These are phyloP conservation scores for Papilio aristodemus DNA, from an alignment of 1,140 invertebrate genomes.

Conservation along the genomic window DNA sequence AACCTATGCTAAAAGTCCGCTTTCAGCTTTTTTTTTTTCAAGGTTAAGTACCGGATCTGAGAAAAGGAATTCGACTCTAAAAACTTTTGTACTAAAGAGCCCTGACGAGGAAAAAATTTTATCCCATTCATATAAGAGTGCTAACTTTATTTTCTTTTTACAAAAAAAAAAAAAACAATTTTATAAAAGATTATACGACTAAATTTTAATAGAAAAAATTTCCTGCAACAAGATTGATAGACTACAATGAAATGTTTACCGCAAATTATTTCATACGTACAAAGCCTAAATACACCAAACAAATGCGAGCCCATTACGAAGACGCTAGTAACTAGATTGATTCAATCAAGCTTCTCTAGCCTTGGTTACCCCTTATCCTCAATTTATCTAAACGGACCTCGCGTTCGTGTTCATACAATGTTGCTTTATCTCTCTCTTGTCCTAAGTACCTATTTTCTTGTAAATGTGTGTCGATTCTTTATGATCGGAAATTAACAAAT, in stretches of 20 bases:
- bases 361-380: slow-evolving; percentile 24
- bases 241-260: no score
- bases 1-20: slow-evolving; percentile 27
- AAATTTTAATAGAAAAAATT: no score
- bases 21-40: slow-evolving; percentile 17
- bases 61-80: slow-evolving; percentile 15
- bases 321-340: slow-evolving; percentile 24
- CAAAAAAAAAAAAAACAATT: no score
- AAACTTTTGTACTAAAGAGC: no score
- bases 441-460: not conserved
- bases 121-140: no score
- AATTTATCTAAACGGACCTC: slow-evolving; percentile 21
- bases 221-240: no score
- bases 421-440: not conserved
- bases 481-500: not conserved
- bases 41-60: slow-evolving; percentile 23
- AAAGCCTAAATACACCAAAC: slow-evolving; percentile 9
- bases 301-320: slow-evolving; percentile 19
- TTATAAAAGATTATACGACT: no score
- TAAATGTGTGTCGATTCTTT: not conserved
- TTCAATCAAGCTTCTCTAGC: slow-evolving; percentile 24
- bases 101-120: no score
- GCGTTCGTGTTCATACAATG: slow-evolving; percentile 5
- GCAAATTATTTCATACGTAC: not conserved
- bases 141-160: no score